These are phyloP conservation scores for Hycleus phaleratus DNA, from an alignment of 1,140 invertebrate genomes.

Conservation along the genomic window DNA sequence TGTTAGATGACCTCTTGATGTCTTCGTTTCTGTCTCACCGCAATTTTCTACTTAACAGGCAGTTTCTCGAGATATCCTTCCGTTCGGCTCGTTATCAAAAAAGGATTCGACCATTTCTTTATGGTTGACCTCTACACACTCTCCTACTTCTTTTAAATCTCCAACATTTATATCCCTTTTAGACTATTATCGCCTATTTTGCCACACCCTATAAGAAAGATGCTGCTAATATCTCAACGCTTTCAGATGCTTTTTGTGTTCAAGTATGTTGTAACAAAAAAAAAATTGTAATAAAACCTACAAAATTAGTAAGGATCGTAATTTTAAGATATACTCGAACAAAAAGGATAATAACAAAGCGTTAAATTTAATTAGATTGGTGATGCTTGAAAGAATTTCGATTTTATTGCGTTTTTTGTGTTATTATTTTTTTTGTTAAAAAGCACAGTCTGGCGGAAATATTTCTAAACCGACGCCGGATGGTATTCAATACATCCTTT, in stretches of 20 bases:
- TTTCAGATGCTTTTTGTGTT: constrained; percentile 1
- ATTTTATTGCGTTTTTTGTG: no score
- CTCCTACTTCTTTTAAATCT: constrained; percentile 24
- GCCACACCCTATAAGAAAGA: constrained; percentile 13
- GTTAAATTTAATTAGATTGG: no score
- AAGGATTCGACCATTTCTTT: constrained; percentile 27
- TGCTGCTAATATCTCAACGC: constrained; percentile 25
- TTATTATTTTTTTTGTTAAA: neutral
- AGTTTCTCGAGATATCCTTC: constrained; percentile 17
- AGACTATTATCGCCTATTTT: constrained; percentile 30
- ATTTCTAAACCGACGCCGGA: neutral
- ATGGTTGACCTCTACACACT: constrained; percentile 25
- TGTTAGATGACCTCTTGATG: constrained; percentile 1
- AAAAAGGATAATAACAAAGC: no score
- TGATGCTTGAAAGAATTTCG: no score
- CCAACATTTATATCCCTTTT: constrained; percentile 29
- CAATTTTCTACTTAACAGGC: neutral
- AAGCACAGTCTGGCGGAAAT: no score
- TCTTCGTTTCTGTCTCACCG: constrained; percentile 7
- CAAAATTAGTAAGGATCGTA: no score
- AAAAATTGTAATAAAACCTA: neutral
- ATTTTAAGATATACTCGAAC: no score
- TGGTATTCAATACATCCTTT: constrained; percentile 9
- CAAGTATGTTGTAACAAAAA: neutral
- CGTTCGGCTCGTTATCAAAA: constrained; percentile 25